Conservation (phyloP, 2,113 vertebrate genomes). For the Hyperoodon ampullatus region DNA sequence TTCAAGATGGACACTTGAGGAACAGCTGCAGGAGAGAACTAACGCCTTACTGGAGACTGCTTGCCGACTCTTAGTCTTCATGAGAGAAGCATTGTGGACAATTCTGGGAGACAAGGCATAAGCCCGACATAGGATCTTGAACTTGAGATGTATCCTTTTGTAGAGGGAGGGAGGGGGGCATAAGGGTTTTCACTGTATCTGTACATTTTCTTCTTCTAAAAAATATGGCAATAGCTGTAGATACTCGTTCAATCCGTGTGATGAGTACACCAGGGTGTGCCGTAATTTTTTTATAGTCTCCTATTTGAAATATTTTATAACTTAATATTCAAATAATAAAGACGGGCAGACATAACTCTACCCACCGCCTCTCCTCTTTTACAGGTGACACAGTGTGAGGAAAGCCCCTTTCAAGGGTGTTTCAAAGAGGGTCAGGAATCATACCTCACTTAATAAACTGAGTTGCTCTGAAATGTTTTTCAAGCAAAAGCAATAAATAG, state of each 20-base stretch:
- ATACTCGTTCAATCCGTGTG: neutral
- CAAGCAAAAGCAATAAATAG: neutral
- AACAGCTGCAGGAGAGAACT: accelerated
- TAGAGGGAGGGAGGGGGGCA: neutral
- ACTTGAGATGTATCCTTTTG: neutral
- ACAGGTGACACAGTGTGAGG: neutral
- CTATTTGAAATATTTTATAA: neutral
- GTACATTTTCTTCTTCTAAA: neutral
- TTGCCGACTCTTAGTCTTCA: neutral
- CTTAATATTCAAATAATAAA: neutral
- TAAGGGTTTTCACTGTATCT: neutral
- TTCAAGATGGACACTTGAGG: accelerated
- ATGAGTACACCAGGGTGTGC: neutral
- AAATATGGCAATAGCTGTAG: neutral
- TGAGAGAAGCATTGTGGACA: neutral
- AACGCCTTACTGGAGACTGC: neutral
- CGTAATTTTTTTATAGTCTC: neutral
- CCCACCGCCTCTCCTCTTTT: neutral
- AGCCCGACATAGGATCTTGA: too few relatives aligned
- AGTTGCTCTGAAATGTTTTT: neutral
- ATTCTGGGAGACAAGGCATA: neutral
- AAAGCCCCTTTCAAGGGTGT: neutral
- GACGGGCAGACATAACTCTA: neutral
- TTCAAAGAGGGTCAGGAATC: neutral
- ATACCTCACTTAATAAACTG: neutral